A percentile compares a stretch with the other conserved stretches of the same genome.
phyloP scores from a whole-genome alignment of 92 coral and sea anemone species.

The Siderastrea radians region DNA sequence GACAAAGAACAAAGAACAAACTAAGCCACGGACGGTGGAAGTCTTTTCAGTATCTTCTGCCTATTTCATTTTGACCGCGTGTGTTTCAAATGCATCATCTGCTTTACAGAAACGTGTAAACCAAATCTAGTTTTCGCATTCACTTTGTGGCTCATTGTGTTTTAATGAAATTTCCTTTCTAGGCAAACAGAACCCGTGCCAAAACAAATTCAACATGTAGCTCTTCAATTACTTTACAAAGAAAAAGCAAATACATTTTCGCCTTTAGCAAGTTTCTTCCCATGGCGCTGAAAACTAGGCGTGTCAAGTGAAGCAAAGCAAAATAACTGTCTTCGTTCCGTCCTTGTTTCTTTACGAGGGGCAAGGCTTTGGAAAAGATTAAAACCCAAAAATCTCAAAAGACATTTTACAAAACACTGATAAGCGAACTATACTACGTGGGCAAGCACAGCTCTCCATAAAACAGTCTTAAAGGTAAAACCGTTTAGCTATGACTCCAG shows the following conservation, averaged over 20 bases:
- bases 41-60: background rate
- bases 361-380: no score
- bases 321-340: background rate
- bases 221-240: constrained; percentile 2
- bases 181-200: constrained; percentile 17
- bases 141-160: background rate
- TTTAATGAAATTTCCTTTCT: background rate
- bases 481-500: no score
- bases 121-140: background rate
- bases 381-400: no score
- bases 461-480: no score
- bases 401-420: no score
- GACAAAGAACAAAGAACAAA: background rate
- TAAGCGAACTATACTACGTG: no score
- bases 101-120: background rate
- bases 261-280: background rate
- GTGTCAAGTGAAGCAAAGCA: background rate
- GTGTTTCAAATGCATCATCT: background rate
- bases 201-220: background rate
- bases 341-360: background rate
- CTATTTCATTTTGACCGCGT: background rate
- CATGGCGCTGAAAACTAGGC: background rate
- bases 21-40: background rate
- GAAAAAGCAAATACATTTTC: constrained; percentile 18
- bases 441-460: no score